Base-by-base conservation (phyloP, 2,113 vertebrate genomes). In the Centrocercus urophasianus region DNA sequence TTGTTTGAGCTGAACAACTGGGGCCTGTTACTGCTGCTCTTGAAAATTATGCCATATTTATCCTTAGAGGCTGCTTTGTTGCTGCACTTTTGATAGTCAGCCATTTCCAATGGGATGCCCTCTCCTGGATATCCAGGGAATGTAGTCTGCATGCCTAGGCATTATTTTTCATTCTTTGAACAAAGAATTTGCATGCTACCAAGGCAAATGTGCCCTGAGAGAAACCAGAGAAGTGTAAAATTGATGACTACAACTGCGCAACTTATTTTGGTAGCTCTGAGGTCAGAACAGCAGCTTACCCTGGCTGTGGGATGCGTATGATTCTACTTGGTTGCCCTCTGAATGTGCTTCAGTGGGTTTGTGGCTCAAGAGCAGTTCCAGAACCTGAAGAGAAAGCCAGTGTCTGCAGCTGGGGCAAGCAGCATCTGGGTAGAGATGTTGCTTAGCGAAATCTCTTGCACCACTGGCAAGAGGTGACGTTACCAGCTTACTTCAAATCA, bases 301-400 rank as follows among this genome's bases (percentile, higher is more conserved):
- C 28, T 61, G 34, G 21, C 64, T 42, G 40, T 1, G 2, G 45
- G 22, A 32, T 1, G 1, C 1, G 1, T 47, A 50, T 0, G 1
- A 2, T 25, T 76, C 28, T 30, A 21, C 24, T 57, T n/a, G 18
- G 50, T 11, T 71, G 12, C 32, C 45, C 19, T 18, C 0, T 1
- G 19, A 47, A 36, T 6, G 57, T 45, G 1, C 45, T 92, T 76
- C 0, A 1, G 16, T 48, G 0, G 0, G 36, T 45, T 12, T 34
- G 60, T 1, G 5, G 25, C 45, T 86, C 24, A 43, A 52, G 52
- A 47, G 27, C 0, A 3, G 47, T 59, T 19, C 25, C 57, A 56
- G 13, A 59, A 32, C 10, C 22, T 48, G 13, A 65, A 24, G 48
- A 28, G 60, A 75, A 69, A 52, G 40, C 43, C 43, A 72, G 5